Evolutionary conservation across 2,113 vertebrate genomes (phyloP), one percentile per base, ranked within the genome.

Genomic region (Tenebrosternarchus preto): DNA sequence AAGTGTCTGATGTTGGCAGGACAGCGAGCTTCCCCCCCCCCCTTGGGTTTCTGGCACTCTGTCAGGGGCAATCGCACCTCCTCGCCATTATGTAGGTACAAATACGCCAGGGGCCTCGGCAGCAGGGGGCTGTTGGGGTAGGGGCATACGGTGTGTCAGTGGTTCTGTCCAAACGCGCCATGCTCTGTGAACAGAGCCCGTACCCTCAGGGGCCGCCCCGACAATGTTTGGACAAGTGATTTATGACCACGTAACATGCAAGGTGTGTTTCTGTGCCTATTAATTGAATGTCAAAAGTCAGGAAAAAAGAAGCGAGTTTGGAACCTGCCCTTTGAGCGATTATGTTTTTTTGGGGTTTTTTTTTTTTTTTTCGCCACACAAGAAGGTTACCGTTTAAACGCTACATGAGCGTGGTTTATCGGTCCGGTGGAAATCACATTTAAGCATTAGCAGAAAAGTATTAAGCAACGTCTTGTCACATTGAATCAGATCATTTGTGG

Each of bases 151-250:
- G 46, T 24, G 22, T 22, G 31, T 64, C 64, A 12, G 12, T 50
- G 46, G 5, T 6, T 1, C 19, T 56, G 61, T 61, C 64, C 72
- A 66, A 56, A 63, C 24, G 66, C 67, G 82, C 77, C 82, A 80
- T 36, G 77, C 60, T 71, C 46, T 12, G 56, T 64, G 77, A 83
- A 60, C 78, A 74, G 71, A 56, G 64, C 63, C n/a, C 72, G 16
- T 71, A 61, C 63, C 82, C 82, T 50, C 25, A 61, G 75, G 82
- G 43, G 74, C 63, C 31, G 19, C 76, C 68, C 77, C 73, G 82
- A 83, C 82, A 83, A 71, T 80, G 77, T 83, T 80, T 80, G 73
- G 78, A 83, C 82, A 75, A 57, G 82, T 64, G 77, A 83, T 78
- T 83, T 80, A 83, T 79, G 72, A 69, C 64, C 22, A 22, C 33